Base-by-base conservation (phyloP, 1,140 invertebrate genomes). In the Zaprionus lachaisei region DNA sequence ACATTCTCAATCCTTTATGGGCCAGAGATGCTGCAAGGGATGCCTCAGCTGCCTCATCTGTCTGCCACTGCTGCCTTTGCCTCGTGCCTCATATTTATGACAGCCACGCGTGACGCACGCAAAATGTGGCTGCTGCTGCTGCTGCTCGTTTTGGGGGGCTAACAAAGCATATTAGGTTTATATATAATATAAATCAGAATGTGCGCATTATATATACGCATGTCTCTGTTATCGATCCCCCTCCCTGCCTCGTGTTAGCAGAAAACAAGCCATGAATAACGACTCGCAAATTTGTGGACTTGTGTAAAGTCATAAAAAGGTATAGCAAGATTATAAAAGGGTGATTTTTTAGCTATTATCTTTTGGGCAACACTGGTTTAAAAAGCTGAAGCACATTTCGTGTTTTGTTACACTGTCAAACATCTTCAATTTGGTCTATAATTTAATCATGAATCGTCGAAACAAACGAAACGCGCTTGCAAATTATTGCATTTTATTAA, bases 11-110 rank as follows among this genome's bases (percentile, higher is more conserved):
- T 64, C 67, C 72, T 75, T 75, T 49, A 70, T 44, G 51, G 17
- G 26, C 41, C 5, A 44, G 5, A 26, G 15, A 31, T 51, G 37
- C 12, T 47, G 60, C 31, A 7, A 34, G 31, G 31, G 31, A 34
- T 34, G 9, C 31, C 31, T 34, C 9, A 34, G 11, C 31, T 31
- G 31, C 24, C 24, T 31, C 31, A 31, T 34, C 31, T 34, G 31
- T 9, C 31, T 34, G 31, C 31, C 31, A 34, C 31, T 34, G 31
- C 31, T 34, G 31, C 31, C 31, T 34, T 2, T 14, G 17, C 57
- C 68, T 66, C 20, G 15, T 70, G 31, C 12, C 28, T 7, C 74
- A 67, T 82, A 85, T 86, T 86, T 82, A 86, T 87, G 83, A 80
- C 72, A 77, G 58, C 38, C 66, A 63, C 68, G 81, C 72, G 66